Evolutionary conservation across 2,888 invertebrate genomes (phyloP).

Genomic region (Amitus sp.): DNA sequence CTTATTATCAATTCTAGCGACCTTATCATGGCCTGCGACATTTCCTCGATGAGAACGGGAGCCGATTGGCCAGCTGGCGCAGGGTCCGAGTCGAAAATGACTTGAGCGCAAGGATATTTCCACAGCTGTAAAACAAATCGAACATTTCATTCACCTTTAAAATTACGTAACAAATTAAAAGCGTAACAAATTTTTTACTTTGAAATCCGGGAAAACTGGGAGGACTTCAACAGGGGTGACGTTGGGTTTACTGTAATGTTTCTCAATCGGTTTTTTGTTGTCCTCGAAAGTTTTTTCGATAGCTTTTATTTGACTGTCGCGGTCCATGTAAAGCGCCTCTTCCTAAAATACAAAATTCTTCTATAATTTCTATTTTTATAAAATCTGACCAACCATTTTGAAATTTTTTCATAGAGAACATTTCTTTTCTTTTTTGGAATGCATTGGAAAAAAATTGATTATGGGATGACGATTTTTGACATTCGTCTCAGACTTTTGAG

Average conservation of each 20-base stretch:
- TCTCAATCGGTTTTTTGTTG: constrained; percentile 83
- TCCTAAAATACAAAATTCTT: constrained; percentile 69
- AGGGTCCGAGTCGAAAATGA: constrained; percentile 98
- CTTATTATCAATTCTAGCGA: too few species aligned
- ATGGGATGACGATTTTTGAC: too few species aligned
- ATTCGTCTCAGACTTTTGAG: too few species aligned
- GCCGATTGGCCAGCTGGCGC: constrained; percentile 89
- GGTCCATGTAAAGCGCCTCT: constrained; percentile 94
- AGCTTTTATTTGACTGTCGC: constrained; percentile 95
- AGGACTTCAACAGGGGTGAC: constrained; percentile 90
- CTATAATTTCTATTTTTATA: too few species aligned
- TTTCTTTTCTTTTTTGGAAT: too few species aligned
- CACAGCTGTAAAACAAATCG: constrained; percentile 73
- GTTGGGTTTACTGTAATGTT: constrained; percentile 97
- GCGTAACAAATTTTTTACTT: constrained; percentile 61
- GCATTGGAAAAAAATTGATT: too few species aligned
- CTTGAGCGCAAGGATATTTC: constrained; percentile 98
- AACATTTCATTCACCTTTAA: not conserved
- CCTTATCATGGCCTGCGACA: constrained; percentile 99
- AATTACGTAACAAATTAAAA: not conserved
- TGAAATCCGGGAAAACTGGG: constrained; percentile 94
- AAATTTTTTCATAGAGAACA: too few species aligned
- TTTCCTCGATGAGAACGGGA: constrained; percentile 92
- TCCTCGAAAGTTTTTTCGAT: constrained; percentile 98
- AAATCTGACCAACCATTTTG: too few species aligned